Percentiles rank a stretch among this genome's conserved stretches.
Evolutionary conservation across 2,888 invertebrate species (phyloP).

Genomic region (Cancer borealis): DNA sequence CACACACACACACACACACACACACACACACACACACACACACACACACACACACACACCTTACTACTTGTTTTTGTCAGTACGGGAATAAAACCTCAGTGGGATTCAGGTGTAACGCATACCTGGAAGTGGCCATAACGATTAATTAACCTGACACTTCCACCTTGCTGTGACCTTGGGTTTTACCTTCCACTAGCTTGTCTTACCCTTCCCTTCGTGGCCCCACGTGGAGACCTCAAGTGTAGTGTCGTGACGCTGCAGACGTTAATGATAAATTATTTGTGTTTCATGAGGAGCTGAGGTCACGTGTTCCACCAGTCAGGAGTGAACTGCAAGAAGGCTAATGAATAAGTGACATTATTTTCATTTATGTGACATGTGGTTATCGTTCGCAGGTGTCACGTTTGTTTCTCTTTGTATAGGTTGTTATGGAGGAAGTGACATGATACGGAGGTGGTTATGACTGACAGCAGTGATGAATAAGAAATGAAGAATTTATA

Average conservation of each 20-base stretch:
- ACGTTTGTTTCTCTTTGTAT: no score
- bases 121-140: not conserved
- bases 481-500: no score
- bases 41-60: constrained; percentile 8
- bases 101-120: not conserved
- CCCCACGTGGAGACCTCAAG: constrained; percentile 16
- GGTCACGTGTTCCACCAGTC: not conserved
- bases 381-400: no score
- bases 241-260: not conserved
- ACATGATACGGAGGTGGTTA: no score
- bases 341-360: no score
- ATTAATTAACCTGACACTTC: not conserved
- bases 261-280: not conserved
- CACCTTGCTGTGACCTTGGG: not conserved
- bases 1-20: no score
- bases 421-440: no score
- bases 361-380: no score
- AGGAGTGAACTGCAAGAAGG: not conserved
- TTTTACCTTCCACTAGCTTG: not conserved
- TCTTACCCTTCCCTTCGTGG: not conserved
- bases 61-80: not conserved
- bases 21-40: constrained; percentile 27
- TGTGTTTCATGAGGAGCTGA: not conserved
- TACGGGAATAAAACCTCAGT: not conserved
- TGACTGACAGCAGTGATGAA: not conserved